Percentiles rank a stretch among this genome's conserved stretches.
Conservation (phyloP, 2,113 vertebrate genomes). For the Grammomys surdaster region DNA sequence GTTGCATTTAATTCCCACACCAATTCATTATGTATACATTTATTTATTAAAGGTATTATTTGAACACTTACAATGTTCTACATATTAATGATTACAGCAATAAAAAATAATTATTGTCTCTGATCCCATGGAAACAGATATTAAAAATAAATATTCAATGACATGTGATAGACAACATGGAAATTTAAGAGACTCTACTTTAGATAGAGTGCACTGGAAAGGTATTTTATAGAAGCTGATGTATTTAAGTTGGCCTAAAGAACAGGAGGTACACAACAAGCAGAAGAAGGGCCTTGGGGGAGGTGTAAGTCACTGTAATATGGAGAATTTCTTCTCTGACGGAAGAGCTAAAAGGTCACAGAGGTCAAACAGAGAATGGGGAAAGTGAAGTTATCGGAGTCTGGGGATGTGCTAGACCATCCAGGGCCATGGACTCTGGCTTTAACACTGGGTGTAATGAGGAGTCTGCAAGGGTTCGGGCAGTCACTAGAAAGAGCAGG, state of each 20-base stretch:
- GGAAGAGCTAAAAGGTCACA: neutral
- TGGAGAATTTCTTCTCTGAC: neutral
- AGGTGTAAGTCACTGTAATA: neutral
- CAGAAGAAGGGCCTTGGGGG: neutral
- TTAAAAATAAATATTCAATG: constrained; percentile 73
- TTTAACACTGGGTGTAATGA: neutral
- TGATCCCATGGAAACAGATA: constrained; percentile 22
- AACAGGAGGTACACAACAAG: neutral
- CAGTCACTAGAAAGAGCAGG: neutral
- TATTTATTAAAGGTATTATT: constrained; percentile 24
- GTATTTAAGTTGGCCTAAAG: neutral
- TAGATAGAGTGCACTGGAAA: neutral
- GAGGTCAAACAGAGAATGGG: neutral
- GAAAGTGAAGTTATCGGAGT: neutral
- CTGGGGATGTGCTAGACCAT: neutral
- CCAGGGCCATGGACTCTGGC: neutral
- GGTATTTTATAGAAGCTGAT: neutral
- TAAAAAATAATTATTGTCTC: neutral
- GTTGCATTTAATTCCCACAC: constrained; percentile 33
- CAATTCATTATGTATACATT: neutral
- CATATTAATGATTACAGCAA: neutral
- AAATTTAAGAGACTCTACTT: neutral
- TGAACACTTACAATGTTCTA: neutral
- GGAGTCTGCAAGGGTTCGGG: neutral
- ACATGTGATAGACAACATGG: neutral